Percentiles rank a stretch among this genome's conserved stretches.
Evolutionary conservation across 2,888 invertebrate genomes (phyloP).

Genomic region (Eupithecia vulgata): DNA sequence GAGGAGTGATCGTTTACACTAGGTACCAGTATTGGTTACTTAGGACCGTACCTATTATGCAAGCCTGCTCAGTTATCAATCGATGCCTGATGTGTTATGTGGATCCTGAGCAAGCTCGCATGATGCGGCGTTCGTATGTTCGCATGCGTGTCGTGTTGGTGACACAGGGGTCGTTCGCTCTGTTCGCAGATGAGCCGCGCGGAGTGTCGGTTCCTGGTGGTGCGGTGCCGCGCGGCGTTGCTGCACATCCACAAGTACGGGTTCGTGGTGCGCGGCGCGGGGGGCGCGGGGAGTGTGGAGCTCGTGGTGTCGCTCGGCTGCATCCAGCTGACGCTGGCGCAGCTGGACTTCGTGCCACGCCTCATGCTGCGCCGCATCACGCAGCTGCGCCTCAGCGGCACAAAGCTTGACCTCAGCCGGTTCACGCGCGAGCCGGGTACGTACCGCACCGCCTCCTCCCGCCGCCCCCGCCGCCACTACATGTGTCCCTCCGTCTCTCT

Average conservation of each 20-base stretch:
- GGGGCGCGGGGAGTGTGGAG: constrained; percentile 46
- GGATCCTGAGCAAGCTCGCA: no score
- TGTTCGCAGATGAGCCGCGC: neutral
- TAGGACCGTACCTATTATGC: no score
- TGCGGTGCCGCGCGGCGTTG: constrained; percentile 57
- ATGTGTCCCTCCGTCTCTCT: neutral
- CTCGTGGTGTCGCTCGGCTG: constrained; percentile 54
- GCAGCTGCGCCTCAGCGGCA: constrained; percentile 44
- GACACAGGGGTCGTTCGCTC: no score
- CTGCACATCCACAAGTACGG: constrained; percentile 61
- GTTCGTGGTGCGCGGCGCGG: constrained; percentile 52
- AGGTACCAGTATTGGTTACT: no score
- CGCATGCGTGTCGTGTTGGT: no score
- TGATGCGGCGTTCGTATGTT: no score
- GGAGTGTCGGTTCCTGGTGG: constrained; percentile 69
- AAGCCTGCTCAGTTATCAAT: no score
- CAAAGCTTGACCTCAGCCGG: constrained; percentile 55
- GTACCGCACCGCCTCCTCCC: neutral
- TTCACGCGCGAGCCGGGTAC: constrained; percentile 53
- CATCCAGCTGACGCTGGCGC: constrained; percentile 45
- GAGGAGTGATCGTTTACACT: no score
- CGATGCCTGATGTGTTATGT: no score
- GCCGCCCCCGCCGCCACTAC: neutral
- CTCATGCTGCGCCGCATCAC: constrained; percentile 59
- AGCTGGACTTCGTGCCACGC: constrained; percentile 64